A percentile compares a stretch with the other conserved stretches of the same genome.
Evolutionary conservation across 2,797 vertebrate species (phyloP).

Genomic region (Harpagifer antarcticus): DNA sequence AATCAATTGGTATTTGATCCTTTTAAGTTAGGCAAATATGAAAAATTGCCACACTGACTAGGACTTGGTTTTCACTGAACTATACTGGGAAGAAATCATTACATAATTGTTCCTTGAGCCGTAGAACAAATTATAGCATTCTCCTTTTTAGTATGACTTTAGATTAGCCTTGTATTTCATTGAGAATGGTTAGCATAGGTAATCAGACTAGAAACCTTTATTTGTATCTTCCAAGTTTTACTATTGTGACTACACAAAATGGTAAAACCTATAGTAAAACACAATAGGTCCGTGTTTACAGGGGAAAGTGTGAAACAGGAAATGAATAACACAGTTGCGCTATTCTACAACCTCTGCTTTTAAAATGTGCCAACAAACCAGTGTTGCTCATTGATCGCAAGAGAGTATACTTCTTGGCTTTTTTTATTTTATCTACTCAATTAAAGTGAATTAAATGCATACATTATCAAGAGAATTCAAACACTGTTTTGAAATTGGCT

Average conservation of each 20-base stretch:
- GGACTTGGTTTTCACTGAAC: not conserved
- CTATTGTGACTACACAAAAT: no score
- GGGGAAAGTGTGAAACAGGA: slow-evolving; percentile 6
- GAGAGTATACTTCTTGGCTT: not conserved
- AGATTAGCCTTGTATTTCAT: not conserved
- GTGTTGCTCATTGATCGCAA: not conserved
- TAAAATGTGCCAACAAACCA: not conserved
- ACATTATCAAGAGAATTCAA: not conserved
- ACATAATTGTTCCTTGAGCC: not conserved
- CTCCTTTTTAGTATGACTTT: not conserved
- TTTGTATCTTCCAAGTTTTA: not conserved
- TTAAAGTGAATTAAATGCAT: not conserved
- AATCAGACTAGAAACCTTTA: not conserved
- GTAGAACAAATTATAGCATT: no score
- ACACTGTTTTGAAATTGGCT: not conserved
- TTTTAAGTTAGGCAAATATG: not conserved
- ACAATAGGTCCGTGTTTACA: not conserved
- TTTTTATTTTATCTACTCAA: not conserved
- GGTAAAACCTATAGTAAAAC: not conserved
- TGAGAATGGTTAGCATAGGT: not conserved
- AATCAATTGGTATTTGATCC: not conserved
- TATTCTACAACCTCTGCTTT: not conserved
- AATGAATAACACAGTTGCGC: slow-evolving; percentile 1
- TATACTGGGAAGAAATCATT: not conserved
- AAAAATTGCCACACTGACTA: not conserved